A percentile compares a stretch with the other conserved stretches of the same genome.
Conservation (phyloP, 2,888 invertebrate species). For the Trachelus iudaicus region DNA sequence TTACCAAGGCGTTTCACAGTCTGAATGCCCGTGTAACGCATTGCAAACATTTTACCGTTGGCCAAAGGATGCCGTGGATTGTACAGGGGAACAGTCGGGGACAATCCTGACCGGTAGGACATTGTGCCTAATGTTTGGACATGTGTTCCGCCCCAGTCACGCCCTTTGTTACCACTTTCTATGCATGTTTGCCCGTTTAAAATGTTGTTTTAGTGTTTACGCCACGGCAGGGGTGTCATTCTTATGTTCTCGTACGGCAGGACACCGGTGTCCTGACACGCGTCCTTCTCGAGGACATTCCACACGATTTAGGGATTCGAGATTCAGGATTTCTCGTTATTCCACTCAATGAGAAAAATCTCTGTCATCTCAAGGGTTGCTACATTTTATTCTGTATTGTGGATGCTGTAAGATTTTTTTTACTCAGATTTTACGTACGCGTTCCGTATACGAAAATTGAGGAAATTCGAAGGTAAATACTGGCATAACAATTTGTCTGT, state of each 20-base stretch:
- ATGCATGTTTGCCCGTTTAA: constrained; percentile 60
- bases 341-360: too few relatives aligned
- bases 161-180: constrained; percentile 64
- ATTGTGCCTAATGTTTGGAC: constrained; percentile 65
- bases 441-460: too few relatives aligned
- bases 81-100: neutral
- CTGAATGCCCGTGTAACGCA: constrained; percentile 60
- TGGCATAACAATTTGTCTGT: neutral
- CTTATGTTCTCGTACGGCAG: neutral
- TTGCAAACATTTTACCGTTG: constrained; percentile 59
- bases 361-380: too few relatives aligned
- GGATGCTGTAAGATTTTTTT: too few relatives aligned
- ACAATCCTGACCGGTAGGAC: constrained; percentile 54
- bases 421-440: too few relatives aligned
- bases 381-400: too few relatives aligned
- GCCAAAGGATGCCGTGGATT: constrained; percentile 13
- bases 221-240: constrained; percentile 14
- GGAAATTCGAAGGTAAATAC: neutral
- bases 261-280: constrained; percentile 23
- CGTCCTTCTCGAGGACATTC: constrained; percentile 14
- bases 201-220: constrained; percentile 58
- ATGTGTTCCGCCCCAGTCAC: constrained; percentile 65
- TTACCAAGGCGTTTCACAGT: constrained; percentile 46
- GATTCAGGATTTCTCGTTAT: too few relatives aligned
- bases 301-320: too few relatives aligned